These are phyloP conservation scores for Catharus bicknelli DNA, from an alignment of 2,113 vertebrate genomes.

Conservation along the genomic window DNA sequence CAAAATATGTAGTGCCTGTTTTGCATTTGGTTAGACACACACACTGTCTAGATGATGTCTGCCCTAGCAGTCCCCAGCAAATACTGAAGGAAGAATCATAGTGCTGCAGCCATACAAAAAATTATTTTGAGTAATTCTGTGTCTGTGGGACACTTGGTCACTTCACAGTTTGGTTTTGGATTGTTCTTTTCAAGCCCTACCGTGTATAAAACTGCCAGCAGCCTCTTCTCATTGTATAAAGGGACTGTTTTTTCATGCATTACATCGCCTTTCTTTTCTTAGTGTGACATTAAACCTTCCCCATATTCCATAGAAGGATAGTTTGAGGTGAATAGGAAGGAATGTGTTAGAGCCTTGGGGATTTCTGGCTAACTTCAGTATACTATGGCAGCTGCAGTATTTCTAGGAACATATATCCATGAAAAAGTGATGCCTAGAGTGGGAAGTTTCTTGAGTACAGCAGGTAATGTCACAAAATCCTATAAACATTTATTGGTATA, in stretches of 20 bases:
- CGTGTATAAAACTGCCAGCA: background rate
- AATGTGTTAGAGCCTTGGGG: background rate
- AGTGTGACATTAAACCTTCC: background rate
- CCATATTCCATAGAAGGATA: background rate
- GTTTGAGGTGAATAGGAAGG: background rate
- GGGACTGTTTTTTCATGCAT: background rate
- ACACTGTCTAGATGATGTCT: background rate
- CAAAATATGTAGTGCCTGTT: background rate
- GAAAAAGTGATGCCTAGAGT: background rate
- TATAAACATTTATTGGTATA: background rate
- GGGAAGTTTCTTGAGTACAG: background rate
- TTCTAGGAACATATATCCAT: background rate
- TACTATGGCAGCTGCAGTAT: background rate
- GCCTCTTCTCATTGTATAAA: background rate
- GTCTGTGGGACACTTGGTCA: background rate
- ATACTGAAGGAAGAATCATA: background rate
- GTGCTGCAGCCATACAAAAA: background rate
- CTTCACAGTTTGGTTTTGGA: background rate
- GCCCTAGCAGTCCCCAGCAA: background rate
- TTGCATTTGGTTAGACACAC: background rate
- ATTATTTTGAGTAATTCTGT: background rate
- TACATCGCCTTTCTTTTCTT: background rate
- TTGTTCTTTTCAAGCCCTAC: background rate
- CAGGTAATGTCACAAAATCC: background rate
- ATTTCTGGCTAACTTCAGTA: background rate